phyloP scores from a whole-genome alignment of 2,888 invertebrate species.

The Drosophila borealis region DNA sequence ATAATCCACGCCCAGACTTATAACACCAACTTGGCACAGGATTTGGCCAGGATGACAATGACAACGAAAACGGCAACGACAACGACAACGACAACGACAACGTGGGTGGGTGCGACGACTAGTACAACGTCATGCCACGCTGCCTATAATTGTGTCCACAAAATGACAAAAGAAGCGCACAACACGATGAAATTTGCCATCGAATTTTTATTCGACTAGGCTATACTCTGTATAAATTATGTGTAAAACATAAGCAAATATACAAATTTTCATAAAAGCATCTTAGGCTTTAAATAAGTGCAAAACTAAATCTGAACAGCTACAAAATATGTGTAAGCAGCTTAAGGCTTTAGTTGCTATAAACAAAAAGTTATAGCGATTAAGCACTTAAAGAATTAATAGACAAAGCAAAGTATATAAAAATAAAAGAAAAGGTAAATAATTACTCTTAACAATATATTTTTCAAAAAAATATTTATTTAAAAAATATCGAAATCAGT shows the following conservation, averaged over 20 bases:
- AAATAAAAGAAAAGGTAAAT: too few species aligned
- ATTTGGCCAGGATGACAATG: conserved; percentile 53
- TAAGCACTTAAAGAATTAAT: too few species aligned
- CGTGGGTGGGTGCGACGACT: not conserved
- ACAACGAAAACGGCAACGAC: conserved; percentile 18
- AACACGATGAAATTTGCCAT: conserved; percentile 22
- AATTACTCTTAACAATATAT: too few species aligned
- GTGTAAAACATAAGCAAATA: not conserved
- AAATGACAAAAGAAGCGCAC: conserved; percentile 26
- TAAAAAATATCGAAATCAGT: too few species aligned
- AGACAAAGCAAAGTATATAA: too few species aligned
- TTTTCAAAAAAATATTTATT: too few species aligned
- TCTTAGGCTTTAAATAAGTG: too few species aligned
- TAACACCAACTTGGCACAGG: conserved; percentile 57
- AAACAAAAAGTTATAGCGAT: too few species aligned
- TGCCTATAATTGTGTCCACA: conserved; percentile 44
- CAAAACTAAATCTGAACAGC: too few species aligned
- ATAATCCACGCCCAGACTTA: conserved; percentile 66
- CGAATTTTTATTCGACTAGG: not conserved
- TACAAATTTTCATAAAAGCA: too few species aligned
- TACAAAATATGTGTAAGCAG: too few species aligned
- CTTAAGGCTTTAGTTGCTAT: too few species aligned
- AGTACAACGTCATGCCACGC: conserved; percentile 13
- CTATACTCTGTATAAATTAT: conserved; percentile 7
- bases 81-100: not conserved